Percentiles rank a stretch among this genome's conserved stretches.
phyloP scores from a whole-genome alignment of 1,140 invertebrate genomes.

The Rhagoletis zephyria region DNA sequence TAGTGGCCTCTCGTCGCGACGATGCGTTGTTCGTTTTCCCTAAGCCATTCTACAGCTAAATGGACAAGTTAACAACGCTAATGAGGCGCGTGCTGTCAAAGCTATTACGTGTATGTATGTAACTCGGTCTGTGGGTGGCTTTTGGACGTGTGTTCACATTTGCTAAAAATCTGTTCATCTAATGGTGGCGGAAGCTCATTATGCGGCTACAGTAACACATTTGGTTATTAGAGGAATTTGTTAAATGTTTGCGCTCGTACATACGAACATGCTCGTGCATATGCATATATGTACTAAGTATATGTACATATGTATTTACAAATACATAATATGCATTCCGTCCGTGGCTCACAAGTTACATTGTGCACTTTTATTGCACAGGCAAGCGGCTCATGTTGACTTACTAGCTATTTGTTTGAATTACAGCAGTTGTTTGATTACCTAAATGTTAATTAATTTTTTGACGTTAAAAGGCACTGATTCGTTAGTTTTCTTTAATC shows the following conservation, averaged over 20 bases:
- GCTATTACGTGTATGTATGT: background rate
- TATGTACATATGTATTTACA: too few relatives aligned
- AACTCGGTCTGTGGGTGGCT: background rate
- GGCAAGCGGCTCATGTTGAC: too few relatives aligned
- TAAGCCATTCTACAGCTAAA: constrained; percentile 46
- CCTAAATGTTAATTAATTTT: too few relatives aligned
- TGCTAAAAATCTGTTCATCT: constrained; percentile 37
- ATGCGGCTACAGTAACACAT: constrained; percentile 34
- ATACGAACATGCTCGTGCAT: too few relatives aligned
- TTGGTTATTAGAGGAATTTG: constrained; percentile 42
- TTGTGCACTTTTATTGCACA: too few relatives aligned
- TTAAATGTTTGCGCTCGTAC: background rate
- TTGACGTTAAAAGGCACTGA: too few relatives aligned
- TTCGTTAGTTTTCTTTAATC: too few relatives aligned
- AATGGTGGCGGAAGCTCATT: constrained; percentile 47
- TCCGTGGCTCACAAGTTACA: too few relatives aligned
- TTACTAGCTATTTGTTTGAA: too few relatives aligned
- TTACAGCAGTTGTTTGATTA: too few relatives aligned
- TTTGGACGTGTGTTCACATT: background rate
- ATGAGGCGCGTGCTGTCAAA: constrained; percentile 30
- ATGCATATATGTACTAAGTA: too few relatives aligned
- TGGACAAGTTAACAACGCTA: constrained; percentile 48
- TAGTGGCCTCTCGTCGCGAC: too few relatives aligned
- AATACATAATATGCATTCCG: background rate
- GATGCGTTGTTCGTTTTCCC: background rate